A percentile compares a stretch with the other conserved stretches of the same genome.
phyloP scores from a whole-genome alignment of 2,113 vertebrate species.

The Sphaerodactylus townsendi region DNA sequence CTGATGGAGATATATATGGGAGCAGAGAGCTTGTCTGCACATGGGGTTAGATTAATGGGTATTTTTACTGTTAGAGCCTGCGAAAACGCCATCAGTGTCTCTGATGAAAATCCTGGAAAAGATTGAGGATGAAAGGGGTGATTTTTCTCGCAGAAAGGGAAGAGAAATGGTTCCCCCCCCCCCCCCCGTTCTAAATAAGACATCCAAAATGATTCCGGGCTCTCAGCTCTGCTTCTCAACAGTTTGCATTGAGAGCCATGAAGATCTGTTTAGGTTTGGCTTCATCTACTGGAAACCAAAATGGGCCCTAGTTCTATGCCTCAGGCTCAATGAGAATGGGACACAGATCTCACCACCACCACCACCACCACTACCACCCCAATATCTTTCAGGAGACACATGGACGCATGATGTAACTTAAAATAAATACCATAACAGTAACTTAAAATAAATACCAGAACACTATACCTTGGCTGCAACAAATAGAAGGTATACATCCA shows the following conservation, averaged over 20 bases:
- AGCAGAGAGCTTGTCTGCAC: not conserved
- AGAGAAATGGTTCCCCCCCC: no score
- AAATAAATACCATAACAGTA: no score
- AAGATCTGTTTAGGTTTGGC: not conserved
- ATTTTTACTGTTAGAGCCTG: not conserved
- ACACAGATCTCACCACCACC: no score
- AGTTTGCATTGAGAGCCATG: not conserved
- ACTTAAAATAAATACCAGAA: no score
- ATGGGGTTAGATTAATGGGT: not conserved
- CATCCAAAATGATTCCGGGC: no score
- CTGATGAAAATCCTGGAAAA: not conserved
- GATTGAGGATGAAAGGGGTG: not conserved
- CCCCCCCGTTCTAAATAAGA: not conserved
- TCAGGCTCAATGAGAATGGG: not conserved
- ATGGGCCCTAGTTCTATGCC: not conserved
- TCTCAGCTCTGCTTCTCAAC: not conserved
- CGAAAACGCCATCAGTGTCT: not conserved
- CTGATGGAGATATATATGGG: not conserved
- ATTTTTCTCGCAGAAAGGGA: not conserved
- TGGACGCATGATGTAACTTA: no score
- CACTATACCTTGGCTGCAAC: no score
- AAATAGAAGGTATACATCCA: no score
- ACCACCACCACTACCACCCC: no score
- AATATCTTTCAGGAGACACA: not conserved
- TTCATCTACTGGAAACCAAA: not conserved